These are phyloP conservation scores for Spinus olivaceus DNA, from an alignment of 2,797 vertebrate species.

Conservation along the genomic window DNA sequence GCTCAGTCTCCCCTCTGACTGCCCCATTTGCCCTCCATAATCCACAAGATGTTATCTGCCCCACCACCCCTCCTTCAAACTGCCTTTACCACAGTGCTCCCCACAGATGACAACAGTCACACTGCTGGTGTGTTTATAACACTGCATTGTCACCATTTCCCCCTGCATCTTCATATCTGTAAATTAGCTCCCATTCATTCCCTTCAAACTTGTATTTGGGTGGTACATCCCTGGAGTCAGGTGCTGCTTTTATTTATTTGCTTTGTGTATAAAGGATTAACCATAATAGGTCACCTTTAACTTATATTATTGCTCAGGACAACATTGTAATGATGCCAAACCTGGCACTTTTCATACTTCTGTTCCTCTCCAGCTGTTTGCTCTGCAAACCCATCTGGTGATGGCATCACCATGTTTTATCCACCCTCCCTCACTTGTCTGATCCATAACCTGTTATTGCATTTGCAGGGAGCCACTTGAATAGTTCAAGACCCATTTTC, in stretches of 20 bases:
- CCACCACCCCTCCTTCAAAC: not conserved
- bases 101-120: not conserved
- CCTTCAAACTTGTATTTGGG: not conserved
- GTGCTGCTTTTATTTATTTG: not conserved
- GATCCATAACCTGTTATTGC: not conserved
- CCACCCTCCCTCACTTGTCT: not conserved
- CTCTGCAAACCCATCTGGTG: not conserved
- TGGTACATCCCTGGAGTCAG: not conserved
- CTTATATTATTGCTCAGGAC: not conserved
- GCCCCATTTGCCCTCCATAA: not conserved
- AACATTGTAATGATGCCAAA: not conserved
- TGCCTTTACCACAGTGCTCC: not conserved
- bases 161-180: not conserved
- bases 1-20: not conserved
- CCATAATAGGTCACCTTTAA: not conserved
- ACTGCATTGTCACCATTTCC: not conserved
- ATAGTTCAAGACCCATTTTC: not conserved
- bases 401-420: not conserved
- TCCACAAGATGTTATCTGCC: not conserved
- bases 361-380: not conserved
- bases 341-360: not conserved
- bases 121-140: not conserved
- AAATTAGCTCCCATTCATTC: not conserved
- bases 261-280: not conserved
- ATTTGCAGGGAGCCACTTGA: not conserved